Evolutionary conservation across 2,888 invertebrate species (phyloP).

Genomic region (Drosophila heteroneura): DNA sequence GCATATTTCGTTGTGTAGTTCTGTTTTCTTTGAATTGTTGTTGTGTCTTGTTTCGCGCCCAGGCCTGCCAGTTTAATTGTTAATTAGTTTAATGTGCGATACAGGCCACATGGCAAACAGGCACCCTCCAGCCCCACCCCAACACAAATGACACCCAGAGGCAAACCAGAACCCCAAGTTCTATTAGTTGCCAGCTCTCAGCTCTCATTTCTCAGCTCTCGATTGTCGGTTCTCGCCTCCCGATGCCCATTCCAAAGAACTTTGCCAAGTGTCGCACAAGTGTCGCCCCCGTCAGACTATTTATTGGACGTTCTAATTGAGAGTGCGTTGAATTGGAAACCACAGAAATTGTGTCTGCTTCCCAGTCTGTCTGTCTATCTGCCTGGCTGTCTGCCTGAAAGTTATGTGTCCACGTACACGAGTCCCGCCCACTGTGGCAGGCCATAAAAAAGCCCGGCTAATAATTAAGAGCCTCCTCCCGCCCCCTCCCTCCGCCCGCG

Average conservation of each 20-base stretch:
- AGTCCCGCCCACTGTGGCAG: slow-evolving; percentile 53
- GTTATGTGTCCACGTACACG: slow-evolving; percentile 52
- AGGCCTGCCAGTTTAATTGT: slow-evolving; percentile 75
- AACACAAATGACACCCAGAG: slow-evolving; percentile 38
- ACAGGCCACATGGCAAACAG: slow-evolving; percentile 72
- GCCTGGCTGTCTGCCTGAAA: slow-evolving; percentile 32
- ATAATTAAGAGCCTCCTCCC: slow-evolving; percentile 66
- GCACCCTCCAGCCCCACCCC: slow-evolving; percentile 7
- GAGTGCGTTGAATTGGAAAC: slow-evolving; percentile 81
- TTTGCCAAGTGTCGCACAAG: slow-evolving; percentile 65
- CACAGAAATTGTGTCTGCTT: slow-evolving; percentile 69
- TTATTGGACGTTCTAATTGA: slow-evolving; percentile 76
- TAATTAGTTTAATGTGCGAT: slow-evolving; percentile 78
- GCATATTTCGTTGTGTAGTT: slow-evolving; percentile 64
- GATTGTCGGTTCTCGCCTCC: neutral
- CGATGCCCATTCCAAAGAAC: slow-evolving; percentile 1
- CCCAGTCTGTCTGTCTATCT: slow-evolving; percentile 30
- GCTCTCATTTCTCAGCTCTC: neutral
- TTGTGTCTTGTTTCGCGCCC: slow-evolving; percentile 16
- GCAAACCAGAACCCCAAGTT: slow-evolving; percentile 42
- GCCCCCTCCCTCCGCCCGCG: slow-evolving; percentile 7
- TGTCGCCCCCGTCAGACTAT: slow-evolving; percentile 71
- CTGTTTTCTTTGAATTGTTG: slow-evolving; percentile 28
- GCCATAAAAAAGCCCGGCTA: slow-evolving; percentile 77
- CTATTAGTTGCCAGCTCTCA: neutral